Evolutionary conservation across 2,113 vertebrate species (phyloP), one percentile per base, ranked within the genome.

Genomic region (Crotophaga sulcirostris): DNA sequence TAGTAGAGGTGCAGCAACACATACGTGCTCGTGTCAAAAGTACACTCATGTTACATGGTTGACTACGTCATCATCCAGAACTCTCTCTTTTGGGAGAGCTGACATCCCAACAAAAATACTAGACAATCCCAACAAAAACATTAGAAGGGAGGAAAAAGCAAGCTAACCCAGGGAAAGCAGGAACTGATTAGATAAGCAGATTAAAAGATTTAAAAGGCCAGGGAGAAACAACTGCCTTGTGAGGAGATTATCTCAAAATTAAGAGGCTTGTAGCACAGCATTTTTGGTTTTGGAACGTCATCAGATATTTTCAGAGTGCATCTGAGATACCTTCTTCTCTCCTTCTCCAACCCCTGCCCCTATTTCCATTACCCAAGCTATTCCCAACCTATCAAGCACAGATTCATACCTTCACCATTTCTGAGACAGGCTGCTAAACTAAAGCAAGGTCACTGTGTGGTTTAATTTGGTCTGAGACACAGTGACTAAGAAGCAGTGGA

Each of bases 191-290:
- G 40, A 64, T 25, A n/a, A 1, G 2, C 15, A 38, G 38, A 47
- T 63, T 23, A 58, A 66, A 58, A 19, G 16, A 64, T 70, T 91
- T 84, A 56, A 72, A 88, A 69, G 56, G 38, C 10, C 7, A 44
- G 15, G 9, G 40, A 62, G 54, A 76, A 77, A 76, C 18, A 75
- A 55, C 33, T 44, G 24, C 45, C 19, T 16, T 13, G 31, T 36
- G 26, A 66, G 70, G n/a, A 60, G 31, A 31, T 60, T 52, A 29
- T 11, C 21, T 26, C 44, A 55, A 70, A 90, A 58, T 5, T 6
- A 74, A 69, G 28, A 68, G 33, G 33, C 11, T 38, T 0, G 1
- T 16, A 59, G 6, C 1, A 3, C 33, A 58, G 21, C 2, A 0
- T 3, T 52, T 63, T 40, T 51, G 2, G 17, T 21, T 63, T 84